phyloP scores from a whole-genome alignment of 2,888 invertebrate species.

The Spatulosminthurus flaviceps region DNA sequence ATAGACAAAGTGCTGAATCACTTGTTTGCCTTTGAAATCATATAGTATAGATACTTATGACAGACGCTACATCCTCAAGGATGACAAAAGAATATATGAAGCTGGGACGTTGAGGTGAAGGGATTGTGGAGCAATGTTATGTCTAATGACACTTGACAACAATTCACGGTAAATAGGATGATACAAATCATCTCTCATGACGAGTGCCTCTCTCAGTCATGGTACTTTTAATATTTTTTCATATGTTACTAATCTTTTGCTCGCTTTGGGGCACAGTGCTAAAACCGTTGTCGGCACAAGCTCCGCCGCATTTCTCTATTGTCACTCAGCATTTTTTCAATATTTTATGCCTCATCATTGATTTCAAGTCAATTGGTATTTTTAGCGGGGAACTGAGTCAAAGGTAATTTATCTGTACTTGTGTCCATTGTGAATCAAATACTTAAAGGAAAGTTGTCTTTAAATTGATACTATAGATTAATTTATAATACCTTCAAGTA shows the following conservation, averaged over 20 bases:
- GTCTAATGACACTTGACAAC: constrained; percentile 14
- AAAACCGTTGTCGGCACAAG: constrained; percentile 9
- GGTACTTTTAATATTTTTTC: too few species aligned
- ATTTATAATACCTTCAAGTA: too few species aligned
- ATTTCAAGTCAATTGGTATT: neutral
- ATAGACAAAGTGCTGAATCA: neutral
- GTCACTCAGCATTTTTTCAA: neutral
- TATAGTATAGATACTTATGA: neutral
- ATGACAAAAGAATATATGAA: neutral
- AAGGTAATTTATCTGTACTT: too few species aligned
- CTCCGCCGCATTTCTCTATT: neutral
- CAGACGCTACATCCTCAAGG: neutral
- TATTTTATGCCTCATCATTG: neutral
- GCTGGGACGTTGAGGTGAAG: neutral
- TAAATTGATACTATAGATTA: too few species aligned
- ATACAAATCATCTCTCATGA: neutral
- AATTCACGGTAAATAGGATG: constrained; percentile 1
- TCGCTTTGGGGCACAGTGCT: neutral
- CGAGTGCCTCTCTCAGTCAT: too few species aligned
- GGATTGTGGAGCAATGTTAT: constrained; percentile 16
- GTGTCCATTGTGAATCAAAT: too few species aligned
- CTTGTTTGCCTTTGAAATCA: constrained; percentile 5
- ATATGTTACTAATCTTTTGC: too few species aligned
- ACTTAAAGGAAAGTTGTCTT: too few species aligned
- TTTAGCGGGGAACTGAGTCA: too few species aligned